Conservation (phyloP, 37 sponge, comb jelly and placozoan genomes). For the Cliona cf. orientalis region DNA sequence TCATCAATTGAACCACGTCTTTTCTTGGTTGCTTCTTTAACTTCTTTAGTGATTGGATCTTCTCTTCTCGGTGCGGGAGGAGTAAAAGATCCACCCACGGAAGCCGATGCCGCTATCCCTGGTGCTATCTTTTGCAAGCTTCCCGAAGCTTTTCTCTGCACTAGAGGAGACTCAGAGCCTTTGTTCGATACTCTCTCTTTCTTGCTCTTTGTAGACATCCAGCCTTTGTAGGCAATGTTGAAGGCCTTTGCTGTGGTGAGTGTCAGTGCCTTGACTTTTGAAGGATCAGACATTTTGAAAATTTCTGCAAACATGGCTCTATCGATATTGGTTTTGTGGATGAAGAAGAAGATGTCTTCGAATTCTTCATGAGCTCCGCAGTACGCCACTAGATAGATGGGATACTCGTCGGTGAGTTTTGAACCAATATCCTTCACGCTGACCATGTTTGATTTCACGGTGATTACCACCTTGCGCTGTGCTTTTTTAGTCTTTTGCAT, state of each 20-base stretch:
- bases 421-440: slow-evolving; percentile 57
- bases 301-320: slow-evolving; percentile 48
- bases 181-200: slow-evolving; percentile 1
- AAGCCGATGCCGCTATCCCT: slow-evolving; percentile 9
- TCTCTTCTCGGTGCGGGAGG: slow-evolving; percentile 51
- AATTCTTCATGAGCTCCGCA: slow-evolving; percentile 51
- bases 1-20: slow-evolving; percentile 56
- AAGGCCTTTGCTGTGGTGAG: slow-evolving; percentile 79
- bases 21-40: not conserved
- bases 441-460: slow-evolving; percentile 48
- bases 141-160: slow-evolving; percentile 13
- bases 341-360: slow-evolving; percentile 69
- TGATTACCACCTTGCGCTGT: slow-evolving; percentile 47
- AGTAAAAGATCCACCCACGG: slow-evolving; percentile 33
- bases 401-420: slow-evolving; percentile 46
- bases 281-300: slow-evolving; percentile 37
- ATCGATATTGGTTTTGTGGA: slow-evolving; percentile 60
- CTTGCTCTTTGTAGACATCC: slow-evolving; percentile 58
- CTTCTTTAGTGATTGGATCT: not conserved
- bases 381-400: slow-evolving; percentile 76
- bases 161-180: slow-evolving; percentile 38
- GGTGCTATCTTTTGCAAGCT: slow-evolving; percentile 27
- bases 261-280: slow-evolving; percentile 61
- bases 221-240: slow-evolving; percentile 86
- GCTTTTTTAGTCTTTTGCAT: slow-evolving; percentile 10